Evolutionary conservation across 2,888 invertebrate species (phyloP).

Genomic region (Drosophila birchii): DNA sequence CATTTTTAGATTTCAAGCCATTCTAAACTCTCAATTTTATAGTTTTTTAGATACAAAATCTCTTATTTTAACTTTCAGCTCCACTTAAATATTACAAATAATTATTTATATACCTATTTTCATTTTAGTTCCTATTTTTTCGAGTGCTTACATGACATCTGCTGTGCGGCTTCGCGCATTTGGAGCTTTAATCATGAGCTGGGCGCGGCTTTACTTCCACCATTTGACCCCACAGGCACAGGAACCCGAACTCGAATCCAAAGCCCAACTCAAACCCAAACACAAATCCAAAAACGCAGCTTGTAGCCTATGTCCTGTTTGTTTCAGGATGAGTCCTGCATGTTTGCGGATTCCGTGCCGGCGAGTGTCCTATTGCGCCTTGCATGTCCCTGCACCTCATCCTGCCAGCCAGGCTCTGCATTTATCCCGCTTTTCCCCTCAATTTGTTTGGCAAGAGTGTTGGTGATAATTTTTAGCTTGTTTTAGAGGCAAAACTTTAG

Average conservation of each 20-base stretch:
- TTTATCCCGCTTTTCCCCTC: constrained; percentile 9
- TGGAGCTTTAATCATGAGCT: constrained; percentile 60
- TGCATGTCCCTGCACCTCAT: constrained; percentile 23
- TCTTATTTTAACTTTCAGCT: too few species aligned
- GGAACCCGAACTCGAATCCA: constrained; percentile 22
- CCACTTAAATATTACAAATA: background rate
- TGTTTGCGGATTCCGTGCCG: constrained; percentile 38
- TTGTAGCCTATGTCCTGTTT: constrained; percentile 29
- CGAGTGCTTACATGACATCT: background rate
- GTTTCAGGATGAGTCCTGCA: constrained; percentile 18
- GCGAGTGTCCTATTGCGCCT: constrained; percentile 25
- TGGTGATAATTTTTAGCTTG: constrained; percentile 1
- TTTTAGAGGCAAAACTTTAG: background rate
- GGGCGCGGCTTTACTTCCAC: constrained; percentile 52
- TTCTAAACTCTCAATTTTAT: background rate
- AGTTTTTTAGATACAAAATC: background rate
- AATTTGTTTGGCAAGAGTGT: background rate
- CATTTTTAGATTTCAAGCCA: background rate
- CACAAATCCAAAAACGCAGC: constrained; percentile 7
- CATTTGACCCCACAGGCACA: constrained; percentile 43
- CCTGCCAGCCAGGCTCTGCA: constrained; percentile 20
- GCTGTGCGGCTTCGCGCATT: constrained; percentile 38
- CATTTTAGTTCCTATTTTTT: background rate
- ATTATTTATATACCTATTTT: background rate
- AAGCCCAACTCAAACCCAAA: constrained; percentile 25